These are phyloP conservation scores for Paraescarpia echinospica DNA, from an alignment of 1,140 invertebrate species.

Conservation along the genomic window DNA sequence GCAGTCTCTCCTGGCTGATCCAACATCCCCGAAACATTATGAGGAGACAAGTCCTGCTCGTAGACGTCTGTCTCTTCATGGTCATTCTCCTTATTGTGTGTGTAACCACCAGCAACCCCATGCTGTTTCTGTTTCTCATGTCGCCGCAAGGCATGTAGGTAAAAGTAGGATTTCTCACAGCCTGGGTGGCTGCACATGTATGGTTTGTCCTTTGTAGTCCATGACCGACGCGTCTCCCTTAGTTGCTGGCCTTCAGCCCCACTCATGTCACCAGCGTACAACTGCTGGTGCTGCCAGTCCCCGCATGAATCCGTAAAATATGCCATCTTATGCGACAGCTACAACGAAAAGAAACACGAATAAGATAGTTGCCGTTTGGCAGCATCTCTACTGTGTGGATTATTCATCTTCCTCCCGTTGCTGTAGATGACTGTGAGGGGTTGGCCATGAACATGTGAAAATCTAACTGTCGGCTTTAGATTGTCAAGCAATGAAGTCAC, in stretches of 20 bases:
- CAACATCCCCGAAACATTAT: background rate
- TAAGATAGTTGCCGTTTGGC: background rate
- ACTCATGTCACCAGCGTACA: background rate
- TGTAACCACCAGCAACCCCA: background rate
- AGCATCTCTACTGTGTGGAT: background rate
- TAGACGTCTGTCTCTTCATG: background rate
- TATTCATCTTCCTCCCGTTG: background rate
- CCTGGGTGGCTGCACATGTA: conserved; percentile 20
- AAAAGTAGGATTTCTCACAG: conserved; percentile 27
- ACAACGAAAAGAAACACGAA: background rate
- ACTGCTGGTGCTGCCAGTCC: background rate
- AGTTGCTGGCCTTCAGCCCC: no score
- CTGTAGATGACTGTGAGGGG: background rate
- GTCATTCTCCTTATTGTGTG: background rate
- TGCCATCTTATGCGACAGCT: background rate
- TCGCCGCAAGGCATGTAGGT: conserved; percentile 26
- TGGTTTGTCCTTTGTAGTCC: conserved; percentile 29
- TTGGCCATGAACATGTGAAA: background rate
- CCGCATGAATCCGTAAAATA: background rate
- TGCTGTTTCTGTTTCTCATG: conserved; percentile 29
- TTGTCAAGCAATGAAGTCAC: background rate
- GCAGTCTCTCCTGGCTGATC: background rate
- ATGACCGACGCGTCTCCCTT: conserved; percentile 23
- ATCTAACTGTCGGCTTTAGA: background rate
- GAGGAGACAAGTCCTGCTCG: background rate